A percentile compares a stretch with the other conserved stretches of the same genome.
phyloP scores from a whole-genome alignment of 2,797 vertebrate species.

The Darevskia nairensis region DNA sequence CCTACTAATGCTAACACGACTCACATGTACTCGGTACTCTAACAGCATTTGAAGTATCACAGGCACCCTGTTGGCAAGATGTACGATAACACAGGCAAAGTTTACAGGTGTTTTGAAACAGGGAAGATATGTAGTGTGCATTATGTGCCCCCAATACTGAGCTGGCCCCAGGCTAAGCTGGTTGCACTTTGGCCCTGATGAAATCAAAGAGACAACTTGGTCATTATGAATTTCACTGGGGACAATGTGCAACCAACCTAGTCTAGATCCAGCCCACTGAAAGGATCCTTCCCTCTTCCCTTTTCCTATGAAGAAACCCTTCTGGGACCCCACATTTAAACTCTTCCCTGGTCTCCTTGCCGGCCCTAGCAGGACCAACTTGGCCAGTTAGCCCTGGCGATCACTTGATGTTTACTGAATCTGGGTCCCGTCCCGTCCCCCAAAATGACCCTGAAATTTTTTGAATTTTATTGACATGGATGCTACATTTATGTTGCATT shows the following conservation, averaged over 20 bases:
- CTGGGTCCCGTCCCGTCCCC: no score
- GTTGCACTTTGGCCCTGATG: not conserved
- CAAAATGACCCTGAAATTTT: no score
- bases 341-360: no score
- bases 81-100: not conserved
- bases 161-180: not conserved
- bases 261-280: not conserved
- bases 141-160: not conserved
- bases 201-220: no score
- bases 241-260: not conserved
- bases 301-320: no score
- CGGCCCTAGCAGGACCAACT: no score
- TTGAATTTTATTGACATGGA: no score
- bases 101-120: not conserved
- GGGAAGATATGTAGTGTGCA: not conserved
- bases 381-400: no score
- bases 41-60: not conserved
- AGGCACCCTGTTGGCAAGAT: not conserved
- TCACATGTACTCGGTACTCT: not conserved
- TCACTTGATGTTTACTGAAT: no score
- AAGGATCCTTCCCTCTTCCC: not conserved
- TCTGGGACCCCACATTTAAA: no score
- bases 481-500: no score
- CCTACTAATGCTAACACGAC: not conserved
- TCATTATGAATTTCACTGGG: not conserved